Evolutionary conservation across 2,888 invertebrate species (phyloP).

Genomic region (Lymantria monacha): DNA sequence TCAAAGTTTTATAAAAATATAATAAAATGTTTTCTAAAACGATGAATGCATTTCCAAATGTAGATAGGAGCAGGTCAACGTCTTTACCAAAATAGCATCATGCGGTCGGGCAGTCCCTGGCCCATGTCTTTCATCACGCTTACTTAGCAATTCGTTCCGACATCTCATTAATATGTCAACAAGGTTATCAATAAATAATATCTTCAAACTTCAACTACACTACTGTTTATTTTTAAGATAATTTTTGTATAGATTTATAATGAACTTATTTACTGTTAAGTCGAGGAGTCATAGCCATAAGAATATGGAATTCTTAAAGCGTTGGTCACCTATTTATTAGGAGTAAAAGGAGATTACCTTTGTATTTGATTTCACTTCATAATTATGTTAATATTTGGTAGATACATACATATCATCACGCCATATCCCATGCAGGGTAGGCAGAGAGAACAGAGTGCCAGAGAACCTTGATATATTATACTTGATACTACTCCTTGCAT

Average conservation of each 20-base stretch:
- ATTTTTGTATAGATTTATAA: constrained; percentile 33
- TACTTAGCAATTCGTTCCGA: constrained; percentile 66
- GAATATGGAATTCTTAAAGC: no score
- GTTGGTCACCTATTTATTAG: no score
- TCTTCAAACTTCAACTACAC: constrained; percentile 43
- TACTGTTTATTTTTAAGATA: constrained; percentile 49
- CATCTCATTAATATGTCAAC: constrained; percentile 75
- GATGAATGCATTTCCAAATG: constrained; percentile 53
- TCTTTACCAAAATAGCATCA: constrained; percentile 67
- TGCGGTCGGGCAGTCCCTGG: constrained; percentile 59
- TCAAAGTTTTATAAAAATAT: constrained; percentile 12
- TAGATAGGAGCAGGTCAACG: constrained; percentile 68
- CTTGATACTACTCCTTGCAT: constrained; percentile 22
- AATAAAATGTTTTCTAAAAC: constrained; percentile 25
- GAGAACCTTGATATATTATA: no score
- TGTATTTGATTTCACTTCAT: no score
- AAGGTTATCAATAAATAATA: constrained; percentile 66
- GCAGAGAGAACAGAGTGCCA: no score
- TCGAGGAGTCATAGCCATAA: constrained; percentile 2
- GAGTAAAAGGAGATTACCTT: no score
- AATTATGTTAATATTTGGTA: no score
- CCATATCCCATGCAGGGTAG: no score
- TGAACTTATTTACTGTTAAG: constrained; percentile 32
- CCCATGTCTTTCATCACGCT: constrained; percentile 66
- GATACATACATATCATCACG: no score